Evolutionary conservation across 1,140 invertebrate genomes (phyloP).

Genomic region (Macrostomum lignano): DNA sequence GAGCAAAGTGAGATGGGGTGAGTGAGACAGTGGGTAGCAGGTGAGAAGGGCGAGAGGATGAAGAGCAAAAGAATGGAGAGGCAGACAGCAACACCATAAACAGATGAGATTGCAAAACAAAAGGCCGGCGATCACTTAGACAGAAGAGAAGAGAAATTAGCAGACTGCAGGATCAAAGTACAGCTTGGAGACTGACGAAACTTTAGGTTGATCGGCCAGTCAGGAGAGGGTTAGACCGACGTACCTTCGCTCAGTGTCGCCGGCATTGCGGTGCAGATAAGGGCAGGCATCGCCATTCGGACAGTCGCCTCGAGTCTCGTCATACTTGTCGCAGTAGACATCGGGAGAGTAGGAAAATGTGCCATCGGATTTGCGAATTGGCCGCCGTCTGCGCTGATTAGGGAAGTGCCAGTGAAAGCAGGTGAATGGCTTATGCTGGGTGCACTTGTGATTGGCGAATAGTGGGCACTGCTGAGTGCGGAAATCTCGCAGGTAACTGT

Average conservation of each 20-base stretch:
- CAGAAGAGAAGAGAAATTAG: too few species aligned
- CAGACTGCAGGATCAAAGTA: too few species aligned
- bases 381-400: slow-evolving; percentile 76
- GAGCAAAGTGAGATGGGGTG: too few species aligned
- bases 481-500: slow-evolving; percentile 59
- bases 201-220: too few species aligned
- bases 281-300: slow-evolving; percentile 76
- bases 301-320: slow-evolving; percentile 86
- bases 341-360: slow-evolving; percentile 95
- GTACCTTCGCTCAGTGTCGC: slow-evolving; percentile 78
- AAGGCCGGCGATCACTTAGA: too few species aligned
- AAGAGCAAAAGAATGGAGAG: too few species aligned
- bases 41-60: too few species aligned
- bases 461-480: slow-evolving; percentile 88
- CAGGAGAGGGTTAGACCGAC: too few species aligned
- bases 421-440: slow-evolving; percentile 90
- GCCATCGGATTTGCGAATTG: slow-evolving; percentile 68
- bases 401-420: slow-evolving; percentile 99
- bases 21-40: too few species aligned
- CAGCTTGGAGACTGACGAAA: too few species aligned
- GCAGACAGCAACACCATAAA: too few species aligned
- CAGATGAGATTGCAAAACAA: too few species aligned
- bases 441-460: slow-evolving; percentile 96
- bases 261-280: slow-evolving; percentile 73
- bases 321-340: slow-evolving; percentile 93